These are phyloP conservation scores for Myotis lucifugus DNA, from an alignment of 2,113 vertebrate genomes.

Conservation along the genomic window DNA sequence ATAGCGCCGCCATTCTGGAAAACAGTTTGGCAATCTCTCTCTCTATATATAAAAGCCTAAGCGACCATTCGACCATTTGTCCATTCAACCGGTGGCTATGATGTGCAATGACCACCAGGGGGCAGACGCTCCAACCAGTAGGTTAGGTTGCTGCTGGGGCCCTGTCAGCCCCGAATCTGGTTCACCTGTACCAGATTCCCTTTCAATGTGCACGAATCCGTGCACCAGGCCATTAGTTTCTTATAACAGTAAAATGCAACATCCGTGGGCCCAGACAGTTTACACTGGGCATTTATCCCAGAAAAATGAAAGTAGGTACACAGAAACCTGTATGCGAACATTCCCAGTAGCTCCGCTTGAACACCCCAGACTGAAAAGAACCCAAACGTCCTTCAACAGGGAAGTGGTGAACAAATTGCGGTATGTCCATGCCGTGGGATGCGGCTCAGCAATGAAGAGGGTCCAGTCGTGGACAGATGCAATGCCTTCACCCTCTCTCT, in stretches of 20 bases:
- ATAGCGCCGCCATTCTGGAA: rapidly evolving
- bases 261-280: neutral
- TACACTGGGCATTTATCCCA: neutral
- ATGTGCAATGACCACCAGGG: no score
- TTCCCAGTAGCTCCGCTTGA: neutral
- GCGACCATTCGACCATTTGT: no score
- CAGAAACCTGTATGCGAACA: neutral
- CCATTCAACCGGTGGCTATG: no score
- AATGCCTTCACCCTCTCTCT: neutral
- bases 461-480: neutral
- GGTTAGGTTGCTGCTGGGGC: no score
- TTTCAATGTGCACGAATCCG: no score
- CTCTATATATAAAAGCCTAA: no score
- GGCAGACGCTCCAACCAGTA: no score
- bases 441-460: rapidly evolving
- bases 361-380: neutral
- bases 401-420: neutral
- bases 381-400: neutral
- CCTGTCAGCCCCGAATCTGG: no score
- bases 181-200: no score
- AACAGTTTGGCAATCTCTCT: neutral
- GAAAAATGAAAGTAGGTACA: neutral
- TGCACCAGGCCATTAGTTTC: neutral
- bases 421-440: rapidly evolving
- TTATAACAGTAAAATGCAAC: rapidly evolving